These are phyloP conservation scores for Zaprionus nigranus DNA, from an alignment of 1,140 invertebrate species.

Conservation along the genomic window DNA sequence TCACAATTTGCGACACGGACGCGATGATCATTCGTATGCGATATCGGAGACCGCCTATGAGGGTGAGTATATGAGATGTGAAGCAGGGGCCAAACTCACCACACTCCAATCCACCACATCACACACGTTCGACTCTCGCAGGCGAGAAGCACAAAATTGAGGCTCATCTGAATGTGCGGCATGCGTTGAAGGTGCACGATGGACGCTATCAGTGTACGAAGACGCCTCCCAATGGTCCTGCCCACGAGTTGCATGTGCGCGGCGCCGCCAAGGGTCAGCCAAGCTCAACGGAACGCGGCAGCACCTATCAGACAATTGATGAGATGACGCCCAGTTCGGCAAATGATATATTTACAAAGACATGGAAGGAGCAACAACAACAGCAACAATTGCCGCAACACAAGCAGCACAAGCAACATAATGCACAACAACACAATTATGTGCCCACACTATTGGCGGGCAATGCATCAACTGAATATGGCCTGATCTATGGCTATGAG, in stretches of 20 bases:
- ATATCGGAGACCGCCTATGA: constrained; percentile 69
- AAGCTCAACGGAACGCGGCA: constrained; percentile 69
- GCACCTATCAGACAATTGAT: constrained; percentile 74
- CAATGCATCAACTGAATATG: constrained; percentile 31
- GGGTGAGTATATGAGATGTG: constrained; percentile 61
- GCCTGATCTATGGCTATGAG: constrained; percentile 25
- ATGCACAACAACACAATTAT: constrained; percentile 32
- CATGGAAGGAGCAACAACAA: constrained; percentile 51
- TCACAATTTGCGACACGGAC: constrained; percentile 80
- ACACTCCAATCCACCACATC: constrained; percentile 1
- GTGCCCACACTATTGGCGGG: constrained; percentile 18
- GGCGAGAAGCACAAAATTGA: constrained; percentile 83
- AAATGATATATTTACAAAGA: constrained; percentile 70
- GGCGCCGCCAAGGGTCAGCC: constrained; percentile 30
- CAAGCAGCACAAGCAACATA: constrained; percentile 65
- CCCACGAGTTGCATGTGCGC: constrained; percentile 66
- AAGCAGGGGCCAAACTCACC: constrained; percentile 10
- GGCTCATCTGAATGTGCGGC: constrained; percentile 73
- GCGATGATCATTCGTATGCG: constrained; percentile 76
- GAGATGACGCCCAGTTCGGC: constrained; percentile 73
- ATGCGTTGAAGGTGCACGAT: constrained; percentile 78
- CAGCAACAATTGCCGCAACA: constrained; percentile 45
- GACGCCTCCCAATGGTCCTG: constrained; percentile 43
- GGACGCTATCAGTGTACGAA: constrained; percentile 80
- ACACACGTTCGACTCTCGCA: constrained; percentile 35